Evolutionary conservation across 2,113 vertebrate species (phyloP).

Genomic region (Ophiodon elongatus): DNA sequence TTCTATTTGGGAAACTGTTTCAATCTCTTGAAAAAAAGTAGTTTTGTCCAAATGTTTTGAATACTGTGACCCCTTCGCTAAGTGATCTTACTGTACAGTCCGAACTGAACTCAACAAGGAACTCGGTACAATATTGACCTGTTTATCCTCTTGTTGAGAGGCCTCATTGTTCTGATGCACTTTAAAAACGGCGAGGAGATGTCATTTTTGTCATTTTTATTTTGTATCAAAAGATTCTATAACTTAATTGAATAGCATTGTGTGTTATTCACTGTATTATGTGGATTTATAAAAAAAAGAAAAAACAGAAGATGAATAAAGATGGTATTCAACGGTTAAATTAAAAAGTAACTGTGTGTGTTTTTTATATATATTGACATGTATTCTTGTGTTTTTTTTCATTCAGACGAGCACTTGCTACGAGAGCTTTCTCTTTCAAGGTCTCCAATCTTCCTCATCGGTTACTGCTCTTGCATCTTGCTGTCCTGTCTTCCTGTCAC

Average conservation of each 20-base stretch:
- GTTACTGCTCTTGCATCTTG: conserved; percentile 37
- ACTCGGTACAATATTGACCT: conserved; percentile 63
- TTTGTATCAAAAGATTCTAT: conserved; percentile 72
- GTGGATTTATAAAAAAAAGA: conserved; percentile 74
- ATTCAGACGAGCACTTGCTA: neutral
- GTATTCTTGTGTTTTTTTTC: neutral
- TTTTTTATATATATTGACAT: neutral
- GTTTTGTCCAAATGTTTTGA: conserved; percentile 40
- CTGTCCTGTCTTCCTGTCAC: conserved; percentile 52
- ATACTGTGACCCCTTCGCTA: conserved; percentile 43
- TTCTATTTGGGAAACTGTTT: conserved; percentile 16
- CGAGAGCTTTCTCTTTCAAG: conserved; percentile 36
- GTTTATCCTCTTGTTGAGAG: conserved; percentile 46
- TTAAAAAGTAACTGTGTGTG: neutral
- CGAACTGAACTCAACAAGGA: conserved; percentile 4
- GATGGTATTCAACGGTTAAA: conserved; percentile 12
- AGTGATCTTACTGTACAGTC: conserved; percentile 37
- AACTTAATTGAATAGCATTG: conserved; percentile 77
- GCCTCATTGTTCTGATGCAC: conserved; percentile 80
- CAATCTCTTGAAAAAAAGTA: conserved; percentile 3
- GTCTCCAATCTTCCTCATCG: conserved; percentile 31
- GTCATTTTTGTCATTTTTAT: conserved; percentile 54
- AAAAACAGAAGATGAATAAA: conserved; percentile 75
- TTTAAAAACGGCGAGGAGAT: conserved; percentile 77
- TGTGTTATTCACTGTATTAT: conserved; percentile 72